phyloP scores from a whole-genome alignment of 1,140 invertebrate species.

The Caenorhabditis brenneri region DNA sequence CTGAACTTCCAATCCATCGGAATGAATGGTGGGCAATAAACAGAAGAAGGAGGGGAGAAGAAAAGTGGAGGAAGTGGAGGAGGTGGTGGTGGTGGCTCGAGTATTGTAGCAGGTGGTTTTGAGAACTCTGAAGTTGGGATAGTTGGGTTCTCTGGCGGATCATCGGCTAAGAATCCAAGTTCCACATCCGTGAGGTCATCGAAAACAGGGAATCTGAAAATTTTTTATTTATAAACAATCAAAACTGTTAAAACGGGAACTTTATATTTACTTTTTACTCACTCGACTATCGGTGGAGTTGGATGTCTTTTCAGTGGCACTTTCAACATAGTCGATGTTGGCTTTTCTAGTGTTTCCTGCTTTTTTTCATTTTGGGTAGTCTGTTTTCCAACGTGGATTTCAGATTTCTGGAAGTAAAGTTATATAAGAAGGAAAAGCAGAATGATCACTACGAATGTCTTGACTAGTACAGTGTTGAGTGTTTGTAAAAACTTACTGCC shows the following conservation, averaged over 20 bases:
- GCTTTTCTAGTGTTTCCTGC: background rate
- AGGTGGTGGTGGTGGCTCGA: background rate
- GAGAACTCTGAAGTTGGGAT: background rate
- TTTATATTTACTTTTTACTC: background rate
- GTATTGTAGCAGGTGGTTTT: background rate
- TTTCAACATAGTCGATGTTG: background rate
- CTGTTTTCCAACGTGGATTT: background rate
- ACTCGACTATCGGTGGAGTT: background rate
- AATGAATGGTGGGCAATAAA: too few relatives aligned
- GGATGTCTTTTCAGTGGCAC: background rate
- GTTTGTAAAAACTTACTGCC: background rate
- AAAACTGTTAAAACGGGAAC: background rate
- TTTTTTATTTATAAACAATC: background rate
- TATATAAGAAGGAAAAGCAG: too few relatives aligned
- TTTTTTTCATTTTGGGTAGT: background rate
- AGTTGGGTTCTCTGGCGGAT: too few relatives aligned
- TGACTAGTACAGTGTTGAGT: too few relatives aligned
- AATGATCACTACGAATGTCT: too few relatives aligned
- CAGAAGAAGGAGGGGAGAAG: background rate
- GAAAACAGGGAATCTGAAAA: constrained; percentile 1
- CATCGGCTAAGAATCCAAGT: background rate
- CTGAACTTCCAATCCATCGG: too few relatives aligned
- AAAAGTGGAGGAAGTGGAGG: background rate
- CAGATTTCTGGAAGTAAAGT: background rate
- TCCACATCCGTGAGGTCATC: background rate